These are phyloP conservation scores for Falco naumanni DNA, from an alignment of 2,797 vertebrate species.

Conservation along the genomic window DNA sequence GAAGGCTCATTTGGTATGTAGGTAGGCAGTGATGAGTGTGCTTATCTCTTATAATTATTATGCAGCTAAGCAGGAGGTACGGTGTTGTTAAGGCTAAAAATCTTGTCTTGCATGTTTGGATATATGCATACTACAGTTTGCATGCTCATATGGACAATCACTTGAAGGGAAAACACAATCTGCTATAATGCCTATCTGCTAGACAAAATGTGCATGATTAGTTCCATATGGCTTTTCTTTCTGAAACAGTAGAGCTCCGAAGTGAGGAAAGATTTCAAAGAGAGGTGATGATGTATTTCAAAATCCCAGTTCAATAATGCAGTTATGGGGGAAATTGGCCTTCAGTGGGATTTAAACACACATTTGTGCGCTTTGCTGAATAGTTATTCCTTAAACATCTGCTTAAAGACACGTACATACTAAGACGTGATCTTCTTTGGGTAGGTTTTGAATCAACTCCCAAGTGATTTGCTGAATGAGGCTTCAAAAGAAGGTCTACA, in stretches of 20 bases:
- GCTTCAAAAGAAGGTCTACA: not conserved
- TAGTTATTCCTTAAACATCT: not conserved
- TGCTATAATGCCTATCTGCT: conserved; percentile 40
- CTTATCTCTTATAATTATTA: not conserved
- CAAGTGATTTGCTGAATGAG: not conserved
- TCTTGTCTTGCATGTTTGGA: conserved; percentile 15
- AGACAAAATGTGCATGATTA: conserved; percentile 51
- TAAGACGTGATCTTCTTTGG: not conserved
- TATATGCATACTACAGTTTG: conserved; percentile 26
- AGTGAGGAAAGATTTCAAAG: conserved; percentile 13
- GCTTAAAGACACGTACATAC: not conserved
- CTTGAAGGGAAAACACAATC: conserved; percentile 60
- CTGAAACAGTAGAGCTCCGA: not conserved
- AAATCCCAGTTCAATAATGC: not conserved
- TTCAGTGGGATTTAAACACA: not conserved
- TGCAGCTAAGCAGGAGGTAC: not conserved
- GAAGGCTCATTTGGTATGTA: not conserved
- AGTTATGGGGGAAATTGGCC: not conserved
- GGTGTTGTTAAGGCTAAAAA: not conserved
- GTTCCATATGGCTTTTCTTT: conserved; percentile 53
- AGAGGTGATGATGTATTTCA: conserved; percentile 9
- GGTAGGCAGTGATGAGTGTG: not conserved
- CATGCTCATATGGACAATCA: conserved; percentile 43
- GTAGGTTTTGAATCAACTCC: not conserved
- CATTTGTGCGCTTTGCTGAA: not conserved